Conservation (phyloP, 2,888 invertebrate genomes). For the Gibbula magus region DNA sequence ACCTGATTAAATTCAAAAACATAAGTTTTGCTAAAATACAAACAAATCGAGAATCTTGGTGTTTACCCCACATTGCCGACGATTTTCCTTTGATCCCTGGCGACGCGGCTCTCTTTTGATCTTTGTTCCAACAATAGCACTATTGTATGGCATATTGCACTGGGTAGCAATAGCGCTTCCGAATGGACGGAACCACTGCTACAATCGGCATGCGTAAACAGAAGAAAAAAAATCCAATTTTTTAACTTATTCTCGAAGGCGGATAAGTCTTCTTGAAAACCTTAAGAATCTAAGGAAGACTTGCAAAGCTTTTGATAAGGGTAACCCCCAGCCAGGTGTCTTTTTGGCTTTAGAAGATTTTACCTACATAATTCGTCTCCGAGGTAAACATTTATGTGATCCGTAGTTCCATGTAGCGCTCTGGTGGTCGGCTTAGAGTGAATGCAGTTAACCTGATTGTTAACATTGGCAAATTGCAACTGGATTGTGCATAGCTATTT, state of each 20-base stretch:
- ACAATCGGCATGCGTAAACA: conserved; percentile 5
- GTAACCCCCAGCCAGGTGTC: conserved; percentile 12
- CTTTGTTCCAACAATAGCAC: conserved; percentile 24
- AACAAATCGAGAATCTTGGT: conserved; percentile 25
- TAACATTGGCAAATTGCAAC: neutral
- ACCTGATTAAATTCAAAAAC: conserved; percentile 33
- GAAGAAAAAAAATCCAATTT: neutral
- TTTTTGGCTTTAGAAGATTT: conserved; percentile 9
- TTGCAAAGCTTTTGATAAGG: conserved; percentile 23
- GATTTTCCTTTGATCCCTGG: conserved; percentile 10
- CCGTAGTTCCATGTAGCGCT: neutral
- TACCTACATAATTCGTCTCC: conserved; percentile 17
- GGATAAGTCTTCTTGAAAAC: conserved; percentile 16
- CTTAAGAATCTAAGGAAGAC: conserved; percentile 15
- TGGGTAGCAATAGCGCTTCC: neutral
- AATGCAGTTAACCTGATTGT: neutral
- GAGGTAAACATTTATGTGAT: conserved; percentile 22
- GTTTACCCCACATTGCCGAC: conserved; percentile 22
- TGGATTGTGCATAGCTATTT: conserved; percentile 4
- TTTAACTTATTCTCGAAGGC: neutral
- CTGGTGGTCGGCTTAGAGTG: neutral
- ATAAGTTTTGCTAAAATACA: conserved; percentile 26
- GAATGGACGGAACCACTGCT: conserved; percentile 1
- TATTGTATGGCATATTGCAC: conserved; percentile 14
- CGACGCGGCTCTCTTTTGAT: conserved; percentile 26